These are phyloP conservation scores for Perizoma flavofasciatum DNA, from an alignment of 2,888 invertebrate species.

Conservation along the genomic window DNA sequence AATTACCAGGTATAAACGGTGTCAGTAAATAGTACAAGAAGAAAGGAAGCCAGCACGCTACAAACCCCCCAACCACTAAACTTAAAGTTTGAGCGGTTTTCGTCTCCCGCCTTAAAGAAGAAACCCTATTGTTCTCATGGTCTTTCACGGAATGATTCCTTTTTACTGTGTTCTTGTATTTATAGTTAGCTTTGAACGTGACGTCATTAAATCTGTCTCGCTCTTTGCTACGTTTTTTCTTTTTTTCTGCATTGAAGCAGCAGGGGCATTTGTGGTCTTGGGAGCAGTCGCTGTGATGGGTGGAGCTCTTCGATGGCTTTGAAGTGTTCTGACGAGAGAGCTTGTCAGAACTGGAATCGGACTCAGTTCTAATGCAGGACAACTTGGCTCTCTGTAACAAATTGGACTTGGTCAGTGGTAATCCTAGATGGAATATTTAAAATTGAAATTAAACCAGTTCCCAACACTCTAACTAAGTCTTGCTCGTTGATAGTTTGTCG, in stretches of 20 bases:
- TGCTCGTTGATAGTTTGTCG: too few relatives aligned
- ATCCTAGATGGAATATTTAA: background rate
- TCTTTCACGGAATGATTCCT: slow-evolving; percentile 82
- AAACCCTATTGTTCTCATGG: slow-evolving; percentile 85
- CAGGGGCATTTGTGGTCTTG: slow-evolving; percentile 75
- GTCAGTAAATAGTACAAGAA: slow-evolving; percentile 92
- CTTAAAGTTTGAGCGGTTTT: slow-evolving; percentile 95
- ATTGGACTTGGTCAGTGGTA: background rate
- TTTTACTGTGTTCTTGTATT: slow-evolving; percentile 70
- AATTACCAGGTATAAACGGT: slow-evolving; percentile 88
- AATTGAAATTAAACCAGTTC: background rate
- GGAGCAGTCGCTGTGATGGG: slow-evolving; percentile 66
- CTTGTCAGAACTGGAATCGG: slow-evolving; percentile 76
- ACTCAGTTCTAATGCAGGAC: slow-evolving; percentile 77
- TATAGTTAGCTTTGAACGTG: slow-evolving; percentile 73
- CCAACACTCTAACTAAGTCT: background rate
- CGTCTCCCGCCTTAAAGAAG: slow-evolving; percentile 89
- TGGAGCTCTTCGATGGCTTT: slow-evolving; percentile 67
- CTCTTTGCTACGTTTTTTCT: slow-evolving; percentile 60
- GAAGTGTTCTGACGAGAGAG: slow-evolving; percentile 70
- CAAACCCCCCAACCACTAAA: slow-evolving; percentile 94
- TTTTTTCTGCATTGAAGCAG: slow-evolving; percentile 57
- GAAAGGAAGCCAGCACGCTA: slow-evolving; percentile 95
- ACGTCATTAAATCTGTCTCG: slow-evolving; percentile 69
- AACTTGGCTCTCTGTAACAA: slow-evolving; percentile 75